Evolutionary conservation across 2,888 invertebrate species (phyloP).

Genomic region (Megastigmus dorsalis): DNA sequence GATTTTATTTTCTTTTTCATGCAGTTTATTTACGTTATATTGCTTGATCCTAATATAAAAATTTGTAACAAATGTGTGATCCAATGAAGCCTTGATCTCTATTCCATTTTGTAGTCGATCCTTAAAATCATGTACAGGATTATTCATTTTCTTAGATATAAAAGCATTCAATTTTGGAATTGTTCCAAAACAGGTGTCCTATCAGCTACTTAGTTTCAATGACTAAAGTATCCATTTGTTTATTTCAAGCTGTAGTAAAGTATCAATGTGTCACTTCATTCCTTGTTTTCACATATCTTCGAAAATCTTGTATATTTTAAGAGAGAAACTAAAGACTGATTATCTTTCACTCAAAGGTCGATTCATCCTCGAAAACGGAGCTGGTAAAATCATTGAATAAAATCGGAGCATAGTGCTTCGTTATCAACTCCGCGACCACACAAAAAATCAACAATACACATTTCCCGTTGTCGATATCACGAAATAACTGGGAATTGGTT

Average conservation of each 20-base stretch:
- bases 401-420: conserved; percentile 3
- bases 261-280: too few relatives aligned
- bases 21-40: background rate
- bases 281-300: conserved; percentile 8
- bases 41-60: background rate
- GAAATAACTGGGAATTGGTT: too few relatives aligned
- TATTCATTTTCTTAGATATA: background rate
- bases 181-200: conserved; percentile 35
- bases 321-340: background rate
- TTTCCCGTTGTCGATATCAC: too few relatives aligned
- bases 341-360: conserved; percentile 4
- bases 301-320: background rate
- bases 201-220: background rate
- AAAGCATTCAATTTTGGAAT: conserved; percentile 9
- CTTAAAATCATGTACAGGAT: background rate
- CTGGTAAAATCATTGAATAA: too few relatives aligned
- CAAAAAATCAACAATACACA: too few relatives aligned
- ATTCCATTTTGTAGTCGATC: background rate
- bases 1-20: background rate
- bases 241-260: background rate
- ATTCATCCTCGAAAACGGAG: conserved; percentile 5
- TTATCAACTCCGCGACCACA: too few relatives aligned
- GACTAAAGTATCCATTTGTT: conserved; percentile 26
- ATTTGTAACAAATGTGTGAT: background rate
- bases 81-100: background rate